phyloP scores from a whole-genome alignment of 2,113 vertebrate genomes.

The Chaenogobius annularis region DNA sequence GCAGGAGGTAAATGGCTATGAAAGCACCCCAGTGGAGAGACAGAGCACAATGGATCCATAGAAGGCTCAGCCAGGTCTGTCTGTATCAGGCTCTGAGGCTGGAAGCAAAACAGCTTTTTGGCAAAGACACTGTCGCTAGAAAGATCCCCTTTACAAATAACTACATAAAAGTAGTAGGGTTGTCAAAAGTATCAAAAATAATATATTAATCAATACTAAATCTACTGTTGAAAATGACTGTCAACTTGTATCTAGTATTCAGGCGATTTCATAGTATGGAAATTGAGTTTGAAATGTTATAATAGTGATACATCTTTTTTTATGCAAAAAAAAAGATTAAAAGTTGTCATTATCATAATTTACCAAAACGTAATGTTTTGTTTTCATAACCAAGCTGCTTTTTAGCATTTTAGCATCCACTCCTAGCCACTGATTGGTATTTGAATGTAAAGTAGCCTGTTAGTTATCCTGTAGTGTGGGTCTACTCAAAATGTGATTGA shows the following conservation, averaged over 20 bases:
- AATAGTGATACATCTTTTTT: not conserved
- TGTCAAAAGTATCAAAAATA: not conserved
- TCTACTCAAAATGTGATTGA: slow-evolving; percentile 75
- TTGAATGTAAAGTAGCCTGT: slow-evolving; percentile 69
- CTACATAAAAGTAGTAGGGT: slow-evolving; percentile 2
- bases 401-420: slow-evolving; percentile 48
- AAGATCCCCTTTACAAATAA: slow-evolving; percentile 27
- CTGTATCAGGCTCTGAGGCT: slow-evolving; percentile 49
- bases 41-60: slow-evolving; percentile 63
- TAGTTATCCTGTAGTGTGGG: slow-evolving; percentile 51
- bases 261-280: too few relatives aligned
- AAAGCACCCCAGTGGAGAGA: slow-evolving; percentile 60
- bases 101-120: slow-evolving; percentile 47
- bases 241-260: too few relatives aligned
- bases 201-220: too few relatives aligned
- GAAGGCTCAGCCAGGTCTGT: slow-evolving; percentile 51
- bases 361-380: too few relatives aligned
- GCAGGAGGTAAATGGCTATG: slow-evolving; percentile 64
- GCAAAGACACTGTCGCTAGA: slow-evolving; percentile 20
- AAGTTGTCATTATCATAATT: not conserved
- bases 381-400: slow-evolving; percentile 15
- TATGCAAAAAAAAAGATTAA: not conserved
- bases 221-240: too few relatives aligned
- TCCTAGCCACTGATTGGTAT: slow-evolving; percentile 49
- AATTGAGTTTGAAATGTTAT: too few relatives aligned